A percentile compares a stretch with the other conserved stretches of the same genome.
Evolutionary conservation across 2,113 vertebrate species (phyloP).

Genomic region (Oncorhynchus tshawytscha): DNA sequence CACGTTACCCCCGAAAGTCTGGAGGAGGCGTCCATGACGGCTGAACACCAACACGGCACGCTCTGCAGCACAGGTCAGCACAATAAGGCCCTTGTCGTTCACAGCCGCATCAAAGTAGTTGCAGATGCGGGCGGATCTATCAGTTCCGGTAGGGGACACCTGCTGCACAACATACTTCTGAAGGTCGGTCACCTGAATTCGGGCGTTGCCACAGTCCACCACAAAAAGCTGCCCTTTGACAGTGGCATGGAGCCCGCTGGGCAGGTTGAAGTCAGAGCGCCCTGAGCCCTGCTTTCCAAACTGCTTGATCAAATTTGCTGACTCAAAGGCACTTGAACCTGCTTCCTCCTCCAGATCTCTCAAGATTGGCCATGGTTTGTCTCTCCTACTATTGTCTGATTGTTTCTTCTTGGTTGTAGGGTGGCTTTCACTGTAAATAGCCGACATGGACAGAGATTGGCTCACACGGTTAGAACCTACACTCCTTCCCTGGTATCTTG

Average conservation of each 20-base stretch:
- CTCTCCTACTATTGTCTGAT: constrained; percentile 35
- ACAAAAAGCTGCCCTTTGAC: constrained; percentile 74
- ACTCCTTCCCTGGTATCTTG: constrained; percentile 32
- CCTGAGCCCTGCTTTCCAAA: constrained; percentile 80
- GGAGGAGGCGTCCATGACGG: constrained; percentile 74
- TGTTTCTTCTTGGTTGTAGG: constrained; percentile 24
- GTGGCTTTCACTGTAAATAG: constrained; percentile 54
- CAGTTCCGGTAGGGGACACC: constrained; percentile 60
- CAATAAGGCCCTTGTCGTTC: constrained; percentile 76
- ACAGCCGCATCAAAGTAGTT: constrained; percentile 81
- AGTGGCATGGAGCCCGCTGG: constrained; percentile 73
- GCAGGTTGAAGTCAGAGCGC: constrained; percentile 76
- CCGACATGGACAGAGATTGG: constrained; percentile 66
- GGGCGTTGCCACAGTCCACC: constrained; percentile 80
- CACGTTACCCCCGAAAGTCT: constrained; percentile 71
- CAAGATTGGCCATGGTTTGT: constrained; percentile 29
- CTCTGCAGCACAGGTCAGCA: constrained; percentile 72
- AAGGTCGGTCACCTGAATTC: constrained; percentile 74
- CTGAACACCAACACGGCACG: constrained; percentile 74
- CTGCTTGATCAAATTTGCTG: constrained; percentile 67
- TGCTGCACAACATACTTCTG: constrained; percentile 76
- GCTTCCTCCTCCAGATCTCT: constrained; percentile 45
- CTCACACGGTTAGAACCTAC: constrained; percentile 45
- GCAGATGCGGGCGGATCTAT: constrained; percentile 63
- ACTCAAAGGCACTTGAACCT: constrained; percentile 45